Evolutionary conservation across 2,888 invertebrate genomes (phyloP).

Genomic region (Didymodactylos carnosus): DNA sequence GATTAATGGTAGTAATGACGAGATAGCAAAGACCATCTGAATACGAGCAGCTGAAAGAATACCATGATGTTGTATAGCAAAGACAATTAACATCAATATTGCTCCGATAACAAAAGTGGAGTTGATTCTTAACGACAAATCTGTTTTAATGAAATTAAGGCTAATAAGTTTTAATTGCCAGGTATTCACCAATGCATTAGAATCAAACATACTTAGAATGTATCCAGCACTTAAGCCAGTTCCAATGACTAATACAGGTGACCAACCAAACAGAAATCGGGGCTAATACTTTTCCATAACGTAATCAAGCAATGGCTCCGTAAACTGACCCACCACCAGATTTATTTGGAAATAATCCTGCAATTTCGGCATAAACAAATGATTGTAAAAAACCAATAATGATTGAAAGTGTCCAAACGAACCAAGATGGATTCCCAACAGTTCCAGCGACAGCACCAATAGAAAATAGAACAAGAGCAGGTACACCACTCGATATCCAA

Average conservation of each 20-base stretch:
- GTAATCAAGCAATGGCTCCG: background rate
- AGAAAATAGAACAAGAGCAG: background rate
- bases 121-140: background rate
- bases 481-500: background rate
- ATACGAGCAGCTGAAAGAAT: background rate
- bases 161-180: background rate
- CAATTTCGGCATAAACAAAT: background rate
- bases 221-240: background rate
- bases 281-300: background rate
- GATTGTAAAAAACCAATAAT: background rate
- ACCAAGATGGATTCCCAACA: background rate
- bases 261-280: background rate
- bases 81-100: background rate
- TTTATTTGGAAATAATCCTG: background rate
- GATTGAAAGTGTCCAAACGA: background rate
- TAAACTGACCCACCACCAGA: background rate
- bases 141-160: background rate
- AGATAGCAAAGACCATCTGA: background rate
- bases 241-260: background rate
- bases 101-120: background rate
- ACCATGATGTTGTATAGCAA: background rate
- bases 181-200: background rate
- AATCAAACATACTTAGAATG: background rate
- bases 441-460: background rate
- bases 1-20: background rate